phyloP scores from a whole-genome alignment of 2,113 vertebrate species.

The Dasypus novemcinctus region DNA sequence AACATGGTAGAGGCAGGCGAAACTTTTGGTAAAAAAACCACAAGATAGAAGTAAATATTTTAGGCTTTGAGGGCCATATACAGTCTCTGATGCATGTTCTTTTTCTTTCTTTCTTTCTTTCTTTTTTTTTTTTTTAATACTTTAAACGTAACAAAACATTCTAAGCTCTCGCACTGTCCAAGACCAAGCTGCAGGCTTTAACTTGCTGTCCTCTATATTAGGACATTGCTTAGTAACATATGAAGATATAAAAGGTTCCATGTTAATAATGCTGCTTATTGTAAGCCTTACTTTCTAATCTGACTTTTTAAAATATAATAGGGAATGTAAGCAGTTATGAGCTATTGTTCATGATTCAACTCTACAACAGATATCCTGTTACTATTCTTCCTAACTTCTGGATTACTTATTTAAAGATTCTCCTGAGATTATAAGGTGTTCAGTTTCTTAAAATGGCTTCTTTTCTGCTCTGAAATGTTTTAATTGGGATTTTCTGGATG shows the following conservation, averaged over 20 bases:
- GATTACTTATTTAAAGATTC: neutral
- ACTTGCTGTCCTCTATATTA: neutral
- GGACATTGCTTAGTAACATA: neutral
- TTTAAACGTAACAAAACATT: neutral
- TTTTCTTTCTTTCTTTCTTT: neutral
- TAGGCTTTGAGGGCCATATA: neutral
- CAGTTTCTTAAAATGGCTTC: neutral
- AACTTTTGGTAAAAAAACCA: neutral
- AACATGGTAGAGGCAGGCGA: neutral
- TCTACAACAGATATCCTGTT: neutral
- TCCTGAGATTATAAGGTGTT: neutral
- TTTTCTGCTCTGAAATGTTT: neutral
- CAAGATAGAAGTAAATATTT: neutral
- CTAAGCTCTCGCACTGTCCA: neutral
- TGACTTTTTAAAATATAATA: neutral
- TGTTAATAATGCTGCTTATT: neutral
- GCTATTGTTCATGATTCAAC: neutral
- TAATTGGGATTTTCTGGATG: neutral
- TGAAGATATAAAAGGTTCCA: neutral
- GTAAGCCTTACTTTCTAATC: neutral
- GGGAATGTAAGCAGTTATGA: neutral
- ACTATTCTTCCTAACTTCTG: neutral
- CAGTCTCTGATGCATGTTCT: neutral
- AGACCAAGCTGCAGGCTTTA: too few relatives aligned
- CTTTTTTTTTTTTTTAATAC: neutral